phyloP scores from a whole-genome alignment of 2,797 vertebrate species.

The Spea hammondii region DNA sequence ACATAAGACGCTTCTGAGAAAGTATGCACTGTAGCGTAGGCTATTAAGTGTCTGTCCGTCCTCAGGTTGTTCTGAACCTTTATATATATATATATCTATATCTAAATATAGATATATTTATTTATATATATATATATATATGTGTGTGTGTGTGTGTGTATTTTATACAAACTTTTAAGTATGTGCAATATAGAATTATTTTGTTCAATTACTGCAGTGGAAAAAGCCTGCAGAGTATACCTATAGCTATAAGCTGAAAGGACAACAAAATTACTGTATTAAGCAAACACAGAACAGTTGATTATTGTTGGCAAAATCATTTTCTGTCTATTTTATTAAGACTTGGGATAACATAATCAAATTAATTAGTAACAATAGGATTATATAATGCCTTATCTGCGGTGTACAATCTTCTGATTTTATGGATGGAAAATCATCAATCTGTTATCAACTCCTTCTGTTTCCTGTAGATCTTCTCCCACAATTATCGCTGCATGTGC shows the following conservation, averaged over 20 bases:
- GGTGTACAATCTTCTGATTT: constrained; percentile 34
- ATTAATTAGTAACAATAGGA: constrained; percentile 24
- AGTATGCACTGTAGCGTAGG: too few relatives aligned
- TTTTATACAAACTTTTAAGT: too few relatives aligned
- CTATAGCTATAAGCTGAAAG: neutral
- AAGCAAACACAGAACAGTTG: neutral
- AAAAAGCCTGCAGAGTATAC: neutral
- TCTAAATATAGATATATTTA: too few relatives aligned
- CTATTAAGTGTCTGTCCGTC: too few relatives aligned
- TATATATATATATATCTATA: too few relatives aligned
- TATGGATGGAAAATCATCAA: constrained; percentile 39
- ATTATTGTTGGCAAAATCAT: constrained; percentile 1
- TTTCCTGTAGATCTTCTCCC: constrained; percentile 39
- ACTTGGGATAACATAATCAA: constrained; percentile 21
- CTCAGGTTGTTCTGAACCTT: too few relatives aligned
- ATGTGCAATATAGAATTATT: neutral
- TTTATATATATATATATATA: too few relatives aligned
- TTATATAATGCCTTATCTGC: constrained; percentile 27
- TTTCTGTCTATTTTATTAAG: neutral
- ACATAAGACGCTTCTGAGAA: too few relatives aligned
- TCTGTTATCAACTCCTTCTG: constrained; percentile 40
- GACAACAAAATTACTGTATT: constrained; percentile 19
- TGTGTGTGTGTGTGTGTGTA: too few relatives aligned
- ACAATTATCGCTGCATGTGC: constrained; percentile 49
- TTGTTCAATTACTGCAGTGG: neutral